Conservation (phyloP, 2,797 vertebrate genomes). For the Bradypodion ventrale region DNA sequence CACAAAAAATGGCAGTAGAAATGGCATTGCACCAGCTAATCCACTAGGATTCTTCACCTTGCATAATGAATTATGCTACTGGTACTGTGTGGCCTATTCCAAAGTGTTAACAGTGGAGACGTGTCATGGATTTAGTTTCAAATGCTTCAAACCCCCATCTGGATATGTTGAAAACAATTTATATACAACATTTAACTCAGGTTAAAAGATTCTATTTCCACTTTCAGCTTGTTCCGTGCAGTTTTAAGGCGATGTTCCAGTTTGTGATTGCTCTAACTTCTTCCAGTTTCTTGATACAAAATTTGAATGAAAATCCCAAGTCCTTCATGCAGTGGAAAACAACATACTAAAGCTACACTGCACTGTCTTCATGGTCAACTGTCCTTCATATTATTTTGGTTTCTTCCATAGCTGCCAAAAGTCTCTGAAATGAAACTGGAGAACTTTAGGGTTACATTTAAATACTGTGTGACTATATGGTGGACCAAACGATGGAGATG, state of each 20-base stretch:
- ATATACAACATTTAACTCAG: conserved; percentile 92
- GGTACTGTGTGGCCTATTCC: conserved; percentile 66
- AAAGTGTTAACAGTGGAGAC: conserved; percentile 71
- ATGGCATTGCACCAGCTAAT: conserved; percentile 76
- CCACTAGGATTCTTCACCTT: conserved; percentile 70
- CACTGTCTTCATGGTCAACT: conserved; percentile 75
- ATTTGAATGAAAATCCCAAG: conserved; percentile 82
- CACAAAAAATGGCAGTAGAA: conserved; percentile 81
- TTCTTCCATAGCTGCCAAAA: conserved; percentile 82
- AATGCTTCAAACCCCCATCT: conserved; percentile 81
- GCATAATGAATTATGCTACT: conserved; percentile 68
- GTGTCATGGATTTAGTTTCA: conserved; percentile 73
- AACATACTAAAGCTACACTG: conserved; percentile 81
- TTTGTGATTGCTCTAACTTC: conserved; percentile 82
- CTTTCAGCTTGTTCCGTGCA: conserved; percentile 85
- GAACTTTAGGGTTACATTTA: conserved; percentile 74
- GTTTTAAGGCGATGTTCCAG: conserved; percentile 98
- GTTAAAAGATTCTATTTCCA: conserved; percentile 83
- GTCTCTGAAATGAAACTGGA: conserved; percentile 72
- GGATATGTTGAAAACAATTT: conserved; percentile 87
- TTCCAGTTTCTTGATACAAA: conserved; percentile 81
- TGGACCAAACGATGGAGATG: conserved; percentile 69
- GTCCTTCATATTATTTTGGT: conserved; percentile 80
- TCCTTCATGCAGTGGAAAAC: conserved; percentile 81
- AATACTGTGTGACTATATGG: conserved; percentile 68